These are phyloP conservation scores for Drosophila tani DNA, from an alignment of 1,140 invertebrate species.

Conservation along the genomic window DNA sequence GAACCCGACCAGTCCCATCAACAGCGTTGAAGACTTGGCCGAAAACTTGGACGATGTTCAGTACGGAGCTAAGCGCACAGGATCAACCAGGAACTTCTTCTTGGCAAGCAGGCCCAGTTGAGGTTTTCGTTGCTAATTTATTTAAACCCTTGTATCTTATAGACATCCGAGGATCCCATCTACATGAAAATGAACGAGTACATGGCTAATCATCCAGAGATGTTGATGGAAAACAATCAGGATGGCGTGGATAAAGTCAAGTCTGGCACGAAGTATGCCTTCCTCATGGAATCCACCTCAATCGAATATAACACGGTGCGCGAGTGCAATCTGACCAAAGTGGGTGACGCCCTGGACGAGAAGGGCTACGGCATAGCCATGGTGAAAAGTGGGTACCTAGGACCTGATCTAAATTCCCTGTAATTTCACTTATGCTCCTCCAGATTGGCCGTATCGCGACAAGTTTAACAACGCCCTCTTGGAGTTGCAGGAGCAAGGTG, in stretches of 20 bases:
- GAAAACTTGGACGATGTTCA: conserved; percentile 89
- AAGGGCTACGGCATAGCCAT: conserved; percentile 96
- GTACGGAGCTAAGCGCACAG: conserved; percentile 94
- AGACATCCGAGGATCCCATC: conserved; percentile 89
- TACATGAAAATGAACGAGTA: conserved; percentile 94
- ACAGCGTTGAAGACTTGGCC: conserved; percentile 94
- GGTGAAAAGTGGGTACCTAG: conserved; percentile 88
- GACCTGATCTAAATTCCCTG: background rate
- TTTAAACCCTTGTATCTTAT: background rate
- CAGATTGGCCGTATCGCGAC: conserved; percentile 91
- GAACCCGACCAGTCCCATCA: conserved; percentile 91
- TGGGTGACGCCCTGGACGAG: conserved; percentile 92
- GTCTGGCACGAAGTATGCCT: conserved; percentile 90
- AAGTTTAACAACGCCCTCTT: conserved; percentile 91
- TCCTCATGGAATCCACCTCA: conserved; percentile 95
- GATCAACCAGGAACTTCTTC: conserved; percentile 94
- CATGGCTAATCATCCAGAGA: conserved; percentile 89
- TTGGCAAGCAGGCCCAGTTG: conserved; percentile 86
- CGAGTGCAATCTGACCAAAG: conserved; percentile 92
- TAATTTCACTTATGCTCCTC: background rate
- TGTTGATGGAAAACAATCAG: conserved; percentile 89
- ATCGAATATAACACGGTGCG: conserved; percentile 94
- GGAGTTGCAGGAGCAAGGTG: conserved; percentile 92
- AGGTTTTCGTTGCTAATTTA: background rate
- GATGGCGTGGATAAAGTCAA: conserved; percentile 89